Evolutionary conservation across 2,113 vertebrate genomes (phyloP), one percentile per base, ranked within the genome.

Genomic region (Engystomops pustulosus): DNA sequence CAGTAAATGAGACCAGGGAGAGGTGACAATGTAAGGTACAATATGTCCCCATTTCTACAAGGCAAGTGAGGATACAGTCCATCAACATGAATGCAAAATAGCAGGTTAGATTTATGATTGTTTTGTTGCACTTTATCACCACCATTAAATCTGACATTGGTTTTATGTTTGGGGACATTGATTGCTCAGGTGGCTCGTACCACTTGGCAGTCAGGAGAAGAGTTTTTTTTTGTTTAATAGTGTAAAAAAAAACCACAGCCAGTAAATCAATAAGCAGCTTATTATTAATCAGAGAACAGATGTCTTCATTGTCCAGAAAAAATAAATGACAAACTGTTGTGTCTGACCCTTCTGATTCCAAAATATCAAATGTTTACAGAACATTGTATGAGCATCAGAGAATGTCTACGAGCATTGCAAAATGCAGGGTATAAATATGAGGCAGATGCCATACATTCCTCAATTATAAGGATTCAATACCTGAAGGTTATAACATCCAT

Each of bases 101-200:
- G 72, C 45, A 38, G 17, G 36, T 69, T 51, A 70, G 75, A 85
- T 85, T 85, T 85, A 85, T 85, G 83, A 45, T 41, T 78, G 74
- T 85, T 84, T 78, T 79, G 62, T 67, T 79, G 83, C 75, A 85
- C 75, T 79, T 79, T 85, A 85, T 85, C 74, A 79, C 75, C 62
- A 23, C 67, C 65, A 85, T 85, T 85, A 85, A 85, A 85, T 78
- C 62, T 85, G 75, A 78, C 83, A 79, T 85, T 85, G 83, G 75
- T 55, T 85, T 85, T 85, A 85, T 77, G 65, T 79, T 76, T 67
- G 15, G 62, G 75, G 74, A 76, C 75, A 79, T 85, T 85, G 83
- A 85, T 85, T 85, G 60, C 67, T 85, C 62, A 85, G 75, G 74
- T 85, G 75, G 60, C 65, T 78, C 23, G 53, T 15, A 70, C 82